These are phyloP conservation scores for Synanthedon myopaeformis DNA, from an alignment of 2,888 invertebrate species.

Conservation along the genomic window DNA sequence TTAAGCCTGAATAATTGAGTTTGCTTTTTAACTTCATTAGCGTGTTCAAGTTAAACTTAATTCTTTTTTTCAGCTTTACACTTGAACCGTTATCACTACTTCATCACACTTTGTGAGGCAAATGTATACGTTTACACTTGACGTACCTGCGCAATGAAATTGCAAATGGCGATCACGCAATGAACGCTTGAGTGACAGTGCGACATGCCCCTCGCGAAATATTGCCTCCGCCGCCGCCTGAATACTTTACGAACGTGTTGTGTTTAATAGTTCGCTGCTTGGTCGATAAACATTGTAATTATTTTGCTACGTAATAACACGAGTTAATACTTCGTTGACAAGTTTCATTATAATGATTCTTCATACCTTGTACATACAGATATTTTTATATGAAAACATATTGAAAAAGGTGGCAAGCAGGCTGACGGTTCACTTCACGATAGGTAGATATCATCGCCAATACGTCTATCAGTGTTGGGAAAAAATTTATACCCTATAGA, in stretches of 20 bases:
- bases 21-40: not conserved
- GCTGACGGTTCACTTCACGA: no score
- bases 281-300: not conserved
- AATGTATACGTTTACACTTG: constrained; percentile 6
- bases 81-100: not conserved
- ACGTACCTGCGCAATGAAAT: constrained; percentile 15
- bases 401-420: no score
- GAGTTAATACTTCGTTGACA: not conserved
- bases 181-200: constrained; percentile 37
- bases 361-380: no score
- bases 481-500: no score
- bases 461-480: no score
- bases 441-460: no score
- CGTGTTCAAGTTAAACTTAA: not conserved
- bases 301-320: not conserved
- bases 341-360: not conserved
- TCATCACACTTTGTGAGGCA: constrained; percentile 2
- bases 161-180: constrained; percentile 44
- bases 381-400: no score
- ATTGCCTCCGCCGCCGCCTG: not conserved
- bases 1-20: not conserved
- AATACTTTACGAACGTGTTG: not conserved
- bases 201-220: constrained; percentile 23
- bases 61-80: not conserved
- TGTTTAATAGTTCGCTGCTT: not conserved